Conservation (phyloP, 2,888 invertebrate species). For the Philhelius pedissequus region DNA sequence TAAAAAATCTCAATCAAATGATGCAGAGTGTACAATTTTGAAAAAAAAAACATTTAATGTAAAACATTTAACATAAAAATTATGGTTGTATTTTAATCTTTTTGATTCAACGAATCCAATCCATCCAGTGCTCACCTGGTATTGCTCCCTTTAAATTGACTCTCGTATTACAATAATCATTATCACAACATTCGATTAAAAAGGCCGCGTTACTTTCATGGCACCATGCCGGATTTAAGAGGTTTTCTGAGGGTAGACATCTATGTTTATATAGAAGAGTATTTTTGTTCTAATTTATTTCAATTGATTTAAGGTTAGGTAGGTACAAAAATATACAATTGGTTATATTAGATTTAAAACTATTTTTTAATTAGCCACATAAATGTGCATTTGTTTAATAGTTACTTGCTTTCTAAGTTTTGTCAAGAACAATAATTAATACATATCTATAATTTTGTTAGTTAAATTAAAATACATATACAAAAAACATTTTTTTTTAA, state of each 20-base stretch:
- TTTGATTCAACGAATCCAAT: not conserved
- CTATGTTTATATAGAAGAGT: constrained; percentile 77
- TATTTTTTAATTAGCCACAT: not conserved
- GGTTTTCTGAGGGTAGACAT: constrained; percentile 82
- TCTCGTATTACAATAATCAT: constrained; percentile 86
- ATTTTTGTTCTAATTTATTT: not conserved
- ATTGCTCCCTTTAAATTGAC: constrained; percentile 74
- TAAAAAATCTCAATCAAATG: not conserved
- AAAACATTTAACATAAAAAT: constrained; percentile 58
- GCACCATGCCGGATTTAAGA: constrained; percentile 83
- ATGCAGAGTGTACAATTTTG: not conserved
- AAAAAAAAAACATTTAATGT: constrained; percentile 27
- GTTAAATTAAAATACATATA: not conserved
- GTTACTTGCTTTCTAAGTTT: not conserved
- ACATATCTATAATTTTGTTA: not conserved
- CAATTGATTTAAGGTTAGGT: not conserved
- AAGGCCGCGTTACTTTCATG: constrained; percentile 77
- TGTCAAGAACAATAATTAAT: not conserved
- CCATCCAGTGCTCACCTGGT: constrained; percentile 76
- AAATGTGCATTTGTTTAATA: not conserved
- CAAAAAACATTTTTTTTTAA: too few species aligned
- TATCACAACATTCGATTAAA: constrained; percentile 82
- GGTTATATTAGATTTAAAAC: not conserved
- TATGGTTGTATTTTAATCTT: not conserved
- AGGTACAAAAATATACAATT: not conserved